phyloP scores from a whole-genome alignment of 2,113 vertebrate species.

The Larimichthys polyactis region DNA sequence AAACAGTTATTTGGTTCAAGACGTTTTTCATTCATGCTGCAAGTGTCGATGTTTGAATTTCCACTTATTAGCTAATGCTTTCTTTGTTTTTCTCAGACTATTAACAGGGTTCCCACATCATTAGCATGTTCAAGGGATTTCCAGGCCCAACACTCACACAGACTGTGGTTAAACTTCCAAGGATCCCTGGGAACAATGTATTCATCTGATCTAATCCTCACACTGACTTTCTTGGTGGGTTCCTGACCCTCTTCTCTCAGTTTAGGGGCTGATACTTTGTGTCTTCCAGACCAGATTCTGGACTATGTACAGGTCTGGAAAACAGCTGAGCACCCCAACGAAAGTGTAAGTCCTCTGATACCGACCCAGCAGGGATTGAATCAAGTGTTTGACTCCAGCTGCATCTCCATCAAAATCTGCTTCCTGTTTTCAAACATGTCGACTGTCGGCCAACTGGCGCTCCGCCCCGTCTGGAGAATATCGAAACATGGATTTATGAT shows the following conservation, averaged over 20 bases:
- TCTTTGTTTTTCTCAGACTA: no score
- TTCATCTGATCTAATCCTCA: no score
- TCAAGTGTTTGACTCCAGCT: constrained; percentile 8
- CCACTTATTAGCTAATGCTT: no score
- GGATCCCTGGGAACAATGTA: no score
- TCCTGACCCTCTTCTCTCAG: no score
- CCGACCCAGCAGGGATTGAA: background rate
- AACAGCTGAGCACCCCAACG: background rate
- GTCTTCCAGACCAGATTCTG: background rate
- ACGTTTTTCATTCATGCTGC: background rate
- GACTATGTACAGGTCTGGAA: background rate
- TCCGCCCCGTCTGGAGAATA: background rate
- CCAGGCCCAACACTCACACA: no score
- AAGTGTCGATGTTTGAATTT: no score
- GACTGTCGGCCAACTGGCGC: background rate
- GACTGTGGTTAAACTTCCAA: no score
- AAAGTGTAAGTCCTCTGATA: background rate
- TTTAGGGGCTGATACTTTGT: background rate
- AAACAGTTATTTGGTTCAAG: background rate
- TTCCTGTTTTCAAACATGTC: constrained; percentile 39
- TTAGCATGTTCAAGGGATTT: no score
- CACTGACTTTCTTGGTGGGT: no score
- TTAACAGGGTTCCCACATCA: no score
- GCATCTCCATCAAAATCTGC: constrained; percentile 21
- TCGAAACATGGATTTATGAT: constrained; percentile 40